Evolutionary conservation across 2,888 invertebrate genomes (phyloP).

Genomic region (Seira ritae): DNA sequence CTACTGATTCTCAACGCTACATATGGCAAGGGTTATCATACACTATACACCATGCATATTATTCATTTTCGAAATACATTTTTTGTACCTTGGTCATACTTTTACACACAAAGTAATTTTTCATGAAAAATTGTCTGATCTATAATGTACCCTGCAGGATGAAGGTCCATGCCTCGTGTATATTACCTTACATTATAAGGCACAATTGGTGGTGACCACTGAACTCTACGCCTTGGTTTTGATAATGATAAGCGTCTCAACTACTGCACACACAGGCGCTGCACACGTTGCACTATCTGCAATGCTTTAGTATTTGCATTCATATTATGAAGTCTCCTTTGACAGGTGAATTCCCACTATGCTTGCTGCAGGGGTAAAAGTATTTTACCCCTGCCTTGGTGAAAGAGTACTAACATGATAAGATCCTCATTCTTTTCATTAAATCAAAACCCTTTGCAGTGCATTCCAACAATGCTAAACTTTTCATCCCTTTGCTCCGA

Average conservation of each 20-base stretch:
- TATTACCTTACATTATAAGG: neutral
- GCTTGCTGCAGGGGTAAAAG: neutral
- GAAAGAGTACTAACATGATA: constrained; percentile 8
- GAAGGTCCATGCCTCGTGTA: no score
- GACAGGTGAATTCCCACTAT: no score
- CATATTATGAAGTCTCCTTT: no score
- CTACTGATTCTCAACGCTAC: neutral
- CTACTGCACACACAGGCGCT: constrained; percentile 33
- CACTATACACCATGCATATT: neutral
- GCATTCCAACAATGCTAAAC: constrained; percentile 7
- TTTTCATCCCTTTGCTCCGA: neutral
- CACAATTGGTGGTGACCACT: constrained; percentile 35
- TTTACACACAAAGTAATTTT: neutral
- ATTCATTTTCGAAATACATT: neutral
- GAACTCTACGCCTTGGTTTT: constrained; percentile 40
- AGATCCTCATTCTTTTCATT: constrained; percentile 38
- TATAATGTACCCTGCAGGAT: no score
- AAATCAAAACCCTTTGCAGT: neutral
- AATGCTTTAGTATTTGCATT: no score
- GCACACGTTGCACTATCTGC: no score
- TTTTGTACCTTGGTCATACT: neutral
- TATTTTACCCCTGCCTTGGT: neutral
- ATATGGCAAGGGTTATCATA: constrained; percentile 1
- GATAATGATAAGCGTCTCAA: constrained; percentile 56
- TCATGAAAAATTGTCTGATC: no score